phyloP scores from a whole-genome alignment of 2,888 invertebrate species.

The Cheilosia variabilis region DNA sequence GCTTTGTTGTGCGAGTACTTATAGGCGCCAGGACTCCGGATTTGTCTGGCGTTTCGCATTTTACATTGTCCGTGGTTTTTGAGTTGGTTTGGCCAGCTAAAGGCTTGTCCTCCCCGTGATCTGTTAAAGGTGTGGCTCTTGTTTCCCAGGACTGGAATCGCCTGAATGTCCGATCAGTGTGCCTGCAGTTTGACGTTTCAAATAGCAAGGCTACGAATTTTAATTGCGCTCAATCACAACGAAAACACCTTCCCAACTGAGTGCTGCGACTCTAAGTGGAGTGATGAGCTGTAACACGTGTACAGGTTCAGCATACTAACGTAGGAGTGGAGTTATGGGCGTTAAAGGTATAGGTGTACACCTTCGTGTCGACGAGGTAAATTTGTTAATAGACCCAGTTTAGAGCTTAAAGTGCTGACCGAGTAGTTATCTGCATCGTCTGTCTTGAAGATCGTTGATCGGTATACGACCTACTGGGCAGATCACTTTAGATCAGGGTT shows the following conservation, averaged over 20 bases:
- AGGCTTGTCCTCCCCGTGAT: too few relatives aligned
- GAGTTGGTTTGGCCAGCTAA: too few relatives aligned
- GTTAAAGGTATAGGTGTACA: not conserved
- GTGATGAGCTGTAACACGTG: not conserved
- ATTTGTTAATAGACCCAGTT: conserved; percentile 1
- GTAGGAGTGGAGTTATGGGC: not conserved
- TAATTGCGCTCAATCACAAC: too few relatives aligned
- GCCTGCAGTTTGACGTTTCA: too few relatives aligned
- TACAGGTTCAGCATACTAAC: not conserved
- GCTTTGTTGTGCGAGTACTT: conserved; percentile 14
- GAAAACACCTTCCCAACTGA: too few relatives aligned
- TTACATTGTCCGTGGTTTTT: not conserved
- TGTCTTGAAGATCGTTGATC: not conserved
- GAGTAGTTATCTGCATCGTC: not conserved
- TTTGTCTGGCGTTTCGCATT: conserved; percentile 43
- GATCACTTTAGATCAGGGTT: too few relatives aligned
- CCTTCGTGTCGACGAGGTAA: not conserved
- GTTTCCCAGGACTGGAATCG: too few relatives aligned
- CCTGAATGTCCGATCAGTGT: not conserved
- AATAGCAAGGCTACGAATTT: too few relatives aligned
- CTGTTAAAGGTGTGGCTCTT: too few relatives aligned
- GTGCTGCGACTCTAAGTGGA: too few relatives aligned
- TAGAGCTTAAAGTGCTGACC: not conserved
- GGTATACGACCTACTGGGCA: not conserved
- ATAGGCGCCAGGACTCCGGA: conserved; percentile 62